A percentile compares a stretch with the other conserved stretches of the same genome.
Conservation (phyloP, 2,888 invertebrate genomes). For the Troglohyphantes excavatus region DNA sequence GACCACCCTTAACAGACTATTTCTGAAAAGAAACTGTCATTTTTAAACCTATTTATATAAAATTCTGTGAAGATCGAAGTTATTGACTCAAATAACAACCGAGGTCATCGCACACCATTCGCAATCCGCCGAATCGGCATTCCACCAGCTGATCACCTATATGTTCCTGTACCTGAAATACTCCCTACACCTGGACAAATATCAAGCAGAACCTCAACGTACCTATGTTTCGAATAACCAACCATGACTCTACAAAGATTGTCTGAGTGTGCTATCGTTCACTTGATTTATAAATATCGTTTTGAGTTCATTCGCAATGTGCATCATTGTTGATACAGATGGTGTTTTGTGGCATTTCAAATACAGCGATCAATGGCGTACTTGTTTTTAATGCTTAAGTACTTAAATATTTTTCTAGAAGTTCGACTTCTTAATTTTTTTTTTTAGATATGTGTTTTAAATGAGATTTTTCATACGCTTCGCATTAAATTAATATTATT, state of each 20-base stretch:
- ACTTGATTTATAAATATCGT: not conserved
- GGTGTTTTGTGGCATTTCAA: not conserved
- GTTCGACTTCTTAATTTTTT: too few species aligned
- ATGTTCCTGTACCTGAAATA: not conserved
- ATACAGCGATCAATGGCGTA: not conserved
- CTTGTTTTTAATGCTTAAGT: too few species aligned
- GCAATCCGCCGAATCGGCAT: not conserved
- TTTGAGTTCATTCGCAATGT: not conserved
- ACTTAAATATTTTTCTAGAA: too few species aligned
- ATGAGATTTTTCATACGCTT: too few species aligned
- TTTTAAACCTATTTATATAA: too few species aligned
- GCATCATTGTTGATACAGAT: constrained; percentile 4
- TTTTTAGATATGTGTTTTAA: too few species aligned
- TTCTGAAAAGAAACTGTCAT: too few species aligned
- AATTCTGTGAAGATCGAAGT: too few species aligned
- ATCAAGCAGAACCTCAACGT: not conserved
- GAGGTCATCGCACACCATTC: not conserved
- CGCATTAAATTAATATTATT: too few species aligned
- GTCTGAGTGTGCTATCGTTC: not conserved
- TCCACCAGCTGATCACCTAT: not conserved
- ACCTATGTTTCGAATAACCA: too few species aligned
- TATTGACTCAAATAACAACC: too few species aligned
- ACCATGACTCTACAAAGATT: not conserved
- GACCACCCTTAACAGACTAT: too few species aligned
- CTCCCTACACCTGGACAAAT: not conserved